Evolutionary conservation across 1,140 invertebrate genomes (phyloP).

Genomic region (Ptiloglossa arizonensis): DNA sequence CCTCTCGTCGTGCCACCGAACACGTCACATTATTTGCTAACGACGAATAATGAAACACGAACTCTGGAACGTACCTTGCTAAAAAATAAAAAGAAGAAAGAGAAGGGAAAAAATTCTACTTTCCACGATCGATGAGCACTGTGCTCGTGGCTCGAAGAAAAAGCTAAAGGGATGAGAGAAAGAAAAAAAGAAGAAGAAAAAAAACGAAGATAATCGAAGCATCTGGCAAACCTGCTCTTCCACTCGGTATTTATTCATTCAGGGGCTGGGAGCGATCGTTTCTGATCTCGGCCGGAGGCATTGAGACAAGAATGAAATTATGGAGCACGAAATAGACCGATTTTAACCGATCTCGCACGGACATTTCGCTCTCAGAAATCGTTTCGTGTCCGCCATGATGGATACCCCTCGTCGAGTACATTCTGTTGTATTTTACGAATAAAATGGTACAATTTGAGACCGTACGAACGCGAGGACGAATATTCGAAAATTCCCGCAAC

Average conservation of each 20-base stretch:
- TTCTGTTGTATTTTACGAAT: neutral
- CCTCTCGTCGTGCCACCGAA: too few species aligned
- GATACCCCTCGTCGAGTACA: neutral
- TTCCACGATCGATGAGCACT: conserved; percentile 17
- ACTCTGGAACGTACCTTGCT: neutral
- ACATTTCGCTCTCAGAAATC: neutral
- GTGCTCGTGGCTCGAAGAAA: conserved; percentile 8
- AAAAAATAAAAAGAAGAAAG: too few species aligned
- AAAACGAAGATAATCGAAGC: conserved; percentile 44
- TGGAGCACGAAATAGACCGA: neutral
- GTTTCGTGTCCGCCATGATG: neutral
- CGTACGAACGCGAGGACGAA: too few species aligned
- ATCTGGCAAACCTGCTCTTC: conserved; percentile 57
- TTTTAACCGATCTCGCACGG: neutral
- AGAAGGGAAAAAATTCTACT: neutral
- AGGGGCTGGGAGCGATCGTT: conserved; percentile 8
- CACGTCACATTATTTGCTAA: neutral
- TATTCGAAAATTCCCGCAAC: too few species aligned
- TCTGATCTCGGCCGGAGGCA: conserved; percentile 27
- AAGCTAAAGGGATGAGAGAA: too few species aligned
- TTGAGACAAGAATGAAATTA: conserved; percentile 31
- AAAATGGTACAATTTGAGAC: too few species aligned
- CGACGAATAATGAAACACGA: conserved; percentile 8
- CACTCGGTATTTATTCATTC: conserved; percentile 58
- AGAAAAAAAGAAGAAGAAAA: too few species aligned